A percentile compares a stretch with the other conserved stretches of the same genome.
Evolutionary conservation across 2,797 vertebrate genomes (phyloP).

Genomic region (Rhinella marina): DNA sequence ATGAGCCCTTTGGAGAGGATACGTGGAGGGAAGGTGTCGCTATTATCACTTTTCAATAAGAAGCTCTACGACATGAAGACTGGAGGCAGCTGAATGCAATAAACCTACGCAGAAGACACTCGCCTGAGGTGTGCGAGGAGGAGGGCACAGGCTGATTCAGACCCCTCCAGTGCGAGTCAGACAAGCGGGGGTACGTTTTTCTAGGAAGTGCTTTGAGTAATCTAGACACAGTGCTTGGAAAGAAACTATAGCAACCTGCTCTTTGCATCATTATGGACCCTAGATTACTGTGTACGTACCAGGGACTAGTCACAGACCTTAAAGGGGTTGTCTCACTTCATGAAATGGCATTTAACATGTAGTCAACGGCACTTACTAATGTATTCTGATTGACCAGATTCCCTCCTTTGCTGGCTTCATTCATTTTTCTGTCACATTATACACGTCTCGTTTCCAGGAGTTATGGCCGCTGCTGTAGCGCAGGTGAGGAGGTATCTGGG

Average conservation of each 20-base stretch:
- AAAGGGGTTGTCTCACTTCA: too few species aligned
- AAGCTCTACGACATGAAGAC: neutral
- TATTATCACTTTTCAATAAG: neutral
- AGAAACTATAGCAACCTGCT: constrained; percentile 63
- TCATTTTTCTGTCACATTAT: too few species aligned
- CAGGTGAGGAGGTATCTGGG: too few species aligned
- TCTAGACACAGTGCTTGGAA: constrained; percentile 60
- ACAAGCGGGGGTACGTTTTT: constrained; percentile 44
- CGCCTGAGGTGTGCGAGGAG: constrained; percentile 16
- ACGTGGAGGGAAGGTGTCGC: neutral
- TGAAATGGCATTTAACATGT: too few species aligned
- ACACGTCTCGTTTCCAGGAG: too few species aligned
- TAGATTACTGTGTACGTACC: neutral
- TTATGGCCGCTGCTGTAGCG: too few species aligned
- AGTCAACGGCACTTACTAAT: too few species aligned
- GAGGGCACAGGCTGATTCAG: constrained; percentile 25
- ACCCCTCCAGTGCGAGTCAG: constrained; percentile 45
- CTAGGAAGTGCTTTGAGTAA: constrained; percentile 67
- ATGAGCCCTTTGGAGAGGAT: neutral
- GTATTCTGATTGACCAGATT: too few species aligned
- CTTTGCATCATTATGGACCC: constrained; percentile 43
- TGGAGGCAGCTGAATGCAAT: constrained; percentile 18
- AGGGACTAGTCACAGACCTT: constrained; percentile 12
- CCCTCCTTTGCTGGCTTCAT: too few species aligned
- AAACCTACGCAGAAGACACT: neutral